Conservation (phyloP, 2,888 invertebrate species). For the Euzophera pinguis region DNA sequence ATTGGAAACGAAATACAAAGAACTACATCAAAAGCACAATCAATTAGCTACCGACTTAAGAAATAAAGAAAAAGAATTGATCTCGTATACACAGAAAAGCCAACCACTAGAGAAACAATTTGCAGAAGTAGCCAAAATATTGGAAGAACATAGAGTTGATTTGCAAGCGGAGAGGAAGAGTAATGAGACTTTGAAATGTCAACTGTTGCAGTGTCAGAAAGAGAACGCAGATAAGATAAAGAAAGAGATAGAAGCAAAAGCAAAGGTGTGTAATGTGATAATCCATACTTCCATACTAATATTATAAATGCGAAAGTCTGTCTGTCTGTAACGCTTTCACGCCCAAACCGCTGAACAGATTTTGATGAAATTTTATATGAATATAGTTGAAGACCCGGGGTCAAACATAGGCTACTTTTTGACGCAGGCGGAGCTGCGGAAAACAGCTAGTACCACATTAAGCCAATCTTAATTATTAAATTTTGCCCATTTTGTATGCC, state of each 20-base stretch:
- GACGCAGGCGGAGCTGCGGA: too few species aligned
- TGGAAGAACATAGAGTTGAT: conserved; percentile 56
- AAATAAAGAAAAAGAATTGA: conserved; percentile 66
- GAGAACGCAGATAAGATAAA: conserved; percentile 50
- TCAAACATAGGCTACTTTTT: too few species aligned
- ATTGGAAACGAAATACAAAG: conserved; percentile 63
- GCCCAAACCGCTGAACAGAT: too few species aligned
- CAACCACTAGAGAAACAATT: conserved; percentile 48
- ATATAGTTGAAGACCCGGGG: too few species aligned
- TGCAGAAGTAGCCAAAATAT: conserved; percentile 36
- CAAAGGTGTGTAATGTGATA: too few species aligned
- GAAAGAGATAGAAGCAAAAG: conserved; percentile 66
- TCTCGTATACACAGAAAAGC: conserved; percentile 57
- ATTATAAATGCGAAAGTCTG: too few species aligned
- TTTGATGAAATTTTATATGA: too few species aligned
- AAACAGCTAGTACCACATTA: too few species aligned
- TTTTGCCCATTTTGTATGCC: too few species aligned
- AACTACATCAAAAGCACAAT: conserved; percentile 38
- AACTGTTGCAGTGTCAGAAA: conserved; percentile 49
- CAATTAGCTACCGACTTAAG: conserved; percentile 47
- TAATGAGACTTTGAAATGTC: conserved; percentile 50
- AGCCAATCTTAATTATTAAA: too few species aligned
- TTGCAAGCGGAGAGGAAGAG: conserved; percentile 53
- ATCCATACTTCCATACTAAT: too few species aligned
- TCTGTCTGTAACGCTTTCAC: too few species aligned